Percentiles rank a stretch among this genome's conserved stretches.
phyloP scores from a whole-genome alignment of 2,797 vertebrate species.

The Spinibarbus caldwelli region DNA sequence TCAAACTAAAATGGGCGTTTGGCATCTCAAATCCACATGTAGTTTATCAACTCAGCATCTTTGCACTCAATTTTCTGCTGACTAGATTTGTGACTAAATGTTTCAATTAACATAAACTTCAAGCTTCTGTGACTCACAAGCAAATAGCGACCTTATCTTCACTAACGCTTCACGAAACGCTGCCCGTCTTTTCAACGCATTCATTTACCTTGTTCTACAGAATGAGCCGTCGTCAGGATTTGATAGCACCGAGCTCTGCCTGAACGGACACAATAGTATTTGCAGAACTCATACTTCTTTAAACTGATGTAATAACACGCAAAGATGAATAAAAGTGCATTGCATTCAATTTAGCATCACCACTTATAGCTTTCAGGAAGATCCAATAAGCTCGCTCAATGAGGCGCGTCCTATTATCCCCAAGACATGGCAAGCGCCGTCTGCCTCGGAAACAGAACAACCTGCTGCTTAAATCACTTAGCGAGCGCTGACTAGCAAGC shows the following conservation, averaged over 20 bases:
- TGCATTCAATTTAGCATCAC: slow-evolving; percentile 74
- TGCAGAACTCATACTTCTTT: slow-evolving; percentile 69
- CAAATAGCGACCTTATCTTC: not conserved
- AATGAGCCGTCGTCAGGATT: slow-evolving; percentile 65
- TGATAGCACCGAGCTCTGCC: slow-evolving; percentile 54
- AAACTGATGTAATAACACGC: slow-evolving; percentile 68
- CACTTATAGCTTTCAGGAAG: slow-evolving; percentile 74
- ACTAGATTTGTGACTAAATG: slow-evolving; percentile 59
- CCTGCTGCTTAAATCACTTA: slow-evolving; percentile 49
- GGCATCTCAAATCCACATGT: not conserved
- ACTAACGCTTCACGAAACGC: slow-evolving; percentile 29
- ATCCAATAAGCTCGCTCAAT: slow-evolving; percentile 79
- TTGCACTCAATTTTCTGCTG: slow-evolving; percentile 36
- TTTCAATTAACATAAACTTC: slow-evolving; percentile 66
- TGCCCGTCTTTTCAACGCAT: slow-evolving; percentile 66
- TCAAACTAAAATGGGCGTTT: not conserved
- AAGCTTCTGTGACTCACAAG: slow-evolving; percentile 30
- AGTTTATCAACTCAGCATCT: slow-evolving; percentile 19
- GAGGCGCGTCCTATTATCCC: slow-evolving; percentile 73
- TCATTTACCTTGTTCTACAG: slow-evolving; percentile 66
- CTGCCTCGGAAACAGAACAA: slow-evolving; percentile 54
- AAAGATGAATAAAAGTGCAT: slow-evolving; percentile 60
- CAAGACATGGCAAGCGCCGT: slow-evolving; percentile 64
- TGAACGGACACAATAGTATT: slow-evolving; percentile 67
- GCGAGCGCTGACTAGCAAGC: not conserved